Evolutionary conservation across 2,113 vertebrate species (phyloP).

Genomic region (Aegithalos caudatus): DNA sequence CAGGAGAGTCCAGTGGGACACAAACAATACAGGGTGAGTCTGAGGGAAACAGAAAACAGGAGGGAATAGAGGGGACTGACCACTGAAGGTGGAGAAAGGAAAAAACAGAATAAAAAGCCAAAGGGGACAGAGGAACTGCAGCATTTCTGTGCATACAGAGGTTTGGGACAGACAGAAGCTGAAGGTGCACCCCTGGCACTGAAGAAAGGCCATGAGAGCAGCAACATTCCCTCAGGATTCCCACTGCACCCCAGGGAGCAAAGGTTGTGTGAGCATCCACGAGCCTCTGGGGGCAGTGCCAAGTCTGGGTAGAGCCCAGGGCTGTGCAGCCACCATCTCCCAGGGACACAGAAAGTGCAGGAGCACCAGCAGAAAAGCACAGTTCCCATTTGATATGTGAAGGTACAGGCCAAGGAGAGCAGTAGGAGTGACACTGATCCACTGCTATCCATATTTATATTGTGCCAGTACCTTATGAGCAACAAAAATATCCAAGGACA

Average conservation of each 20-base stretch:
- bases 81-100: neutral
- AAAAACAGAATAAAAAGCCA: neutral
- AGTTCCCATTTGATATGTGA: rapidly evolving
- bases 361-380: neutral
- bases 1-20: neutral
- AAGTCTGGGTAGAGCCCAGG: rapidly evolving
- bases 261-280: neutral
- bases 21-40: rapidly evolving
- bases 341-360: rapidly evolving
- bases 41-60: neutral
- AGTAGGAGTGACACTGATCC: neutral
- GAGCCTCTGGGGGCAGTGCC: rapidly evolving
- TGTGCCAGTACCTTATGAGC: neutral
- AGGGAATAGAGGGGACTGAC: neutral
- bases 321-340: neutral
- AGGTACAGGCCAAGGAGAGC: neutral
- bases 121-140: rapidly evolving
- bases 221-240: neutral
- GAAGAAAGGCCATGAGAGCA: neutral
- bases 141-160: rapidly evolving
- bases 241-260: rapidly evolving
- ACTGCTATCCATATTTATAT: neutral
- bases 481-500: neutral
- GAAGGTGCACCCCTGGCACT: neutral
- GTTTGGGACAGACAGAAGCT: neutral